Evolutionary conservation across 2,113 vertebrate genomes (phyloP), one percentile per base, ranked within the genome.

Genomic region (Podarcis cretensis): DNA sequence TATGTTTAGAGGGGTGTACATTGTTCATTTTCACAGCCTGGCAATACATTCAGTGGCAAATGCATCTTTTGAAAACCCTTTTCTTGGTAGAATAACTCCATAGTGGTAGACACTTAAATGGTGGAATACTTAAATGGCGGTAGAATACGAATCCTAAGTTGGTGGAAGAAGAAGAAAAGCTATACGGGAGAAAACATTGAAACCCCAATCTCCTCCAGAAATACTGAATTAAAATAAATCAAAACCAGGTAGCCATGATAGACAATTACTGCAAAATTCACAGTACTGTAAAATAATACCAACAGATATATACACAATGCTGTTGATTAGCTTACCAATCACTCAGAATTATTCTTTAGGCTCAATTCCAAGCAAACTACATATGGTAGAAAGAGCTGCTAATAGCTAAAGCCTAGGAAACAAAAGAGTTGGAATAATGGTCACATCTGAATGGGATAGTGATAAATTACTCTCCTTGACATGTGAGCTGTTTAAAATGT

Each of bases 361-460:
- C 59, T 79, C 9, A n/a, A 23, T 80, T 77, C 76, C 65, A 69
- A 71, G 54, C 54, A 35, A 80, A 30, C 20, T n/a, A 63, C 18
- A 35, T 87, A 37, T 80, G 21, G 21, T 87, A 69, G 43, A 54
- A 57, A 69, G 20, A 27, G 10, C n/a, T 71, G 43, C n/a, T 69
- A 48, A n/a, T 71, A 13, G 37, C 71, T 83, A 83, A 80, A 87
- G 48, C 20, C n/a, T 69, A 69, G 40, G 76, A 80, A 87, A 87
- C 76, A 87, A 87, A 87, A 79, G 65, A 69, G 7, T 80, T 80
- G 48, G 85, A 87, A 87, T 68, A 87, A 87, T 87, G 21, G 40
- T 87, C 65, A 69, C 63, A 54, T 87, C 43, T 71, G 76, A 80
- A 54, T 69, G 20, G 40, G 85, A 69, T 63, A 87, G n/a, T 87